phyloP scores from a whole-genome alignment of 2,113 vertebrate species.

The Centrocercus urophasianus region DNA sequence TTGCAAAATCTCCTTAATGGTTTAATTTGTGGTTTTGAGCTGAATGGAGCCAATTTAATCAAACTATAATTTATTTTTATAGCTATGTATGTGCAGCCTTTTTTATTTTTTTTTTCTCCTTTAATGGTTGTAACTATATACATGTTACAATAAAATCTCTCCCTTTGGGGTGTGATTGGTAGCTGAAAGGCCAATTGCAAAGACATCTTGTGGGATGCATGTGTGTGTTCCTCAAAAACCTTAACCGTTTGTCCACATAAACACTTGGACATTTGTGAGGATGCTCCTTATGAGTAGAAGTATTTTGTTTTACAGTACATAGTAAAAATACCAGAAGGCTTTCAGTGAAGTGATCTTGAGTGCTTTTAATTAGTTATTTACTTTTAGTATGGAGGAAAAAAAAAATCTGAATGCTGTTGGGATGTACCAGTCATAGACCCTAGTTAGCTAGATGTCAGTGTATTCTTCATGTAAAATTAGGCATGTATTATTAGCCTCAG shows the following conservation, averaged over 20 bases:
- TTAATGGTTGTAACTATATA: neutral
- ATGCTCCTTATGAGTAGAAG: neutral
- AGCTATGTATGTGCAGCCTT: neutral
- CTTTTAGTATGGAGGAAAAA: neutral
- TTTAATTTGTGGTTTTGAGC: neutral
- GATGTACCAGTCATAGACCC: neutral
- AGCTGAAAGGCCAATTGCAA: neutral
- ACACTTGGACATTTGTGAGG: neutral
- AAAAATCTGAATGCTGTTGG: neutral
- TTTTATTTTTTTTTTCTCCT: neutral
- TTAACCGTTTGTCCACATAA: neutral
- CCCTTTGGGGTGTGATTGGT: neutral
- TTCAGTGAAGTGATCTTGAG: neutral
- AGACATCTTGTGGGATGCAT: neutral
- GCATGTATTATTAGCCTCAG: neutral
- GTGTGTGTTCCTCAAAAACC: neutral
- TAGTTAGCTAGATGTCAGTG: constrained; percentile 7
- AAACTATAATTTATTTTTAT: neutral
- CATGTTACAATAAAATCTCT: neutral
- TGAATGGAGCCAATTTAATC: neutral
- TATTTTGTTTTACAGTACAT: neutral
- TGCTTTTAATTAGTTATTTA: neutral
- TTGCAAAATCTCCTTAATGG: neutral
- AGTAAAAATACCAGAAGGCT: neutral
- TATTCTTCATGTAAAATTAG: neutral